These are phyloP conservation scores for Lasioglossum figueresi DNA, from an alignment of 2,888 invertebrate species.

Conservation along the genomic window DNA sequence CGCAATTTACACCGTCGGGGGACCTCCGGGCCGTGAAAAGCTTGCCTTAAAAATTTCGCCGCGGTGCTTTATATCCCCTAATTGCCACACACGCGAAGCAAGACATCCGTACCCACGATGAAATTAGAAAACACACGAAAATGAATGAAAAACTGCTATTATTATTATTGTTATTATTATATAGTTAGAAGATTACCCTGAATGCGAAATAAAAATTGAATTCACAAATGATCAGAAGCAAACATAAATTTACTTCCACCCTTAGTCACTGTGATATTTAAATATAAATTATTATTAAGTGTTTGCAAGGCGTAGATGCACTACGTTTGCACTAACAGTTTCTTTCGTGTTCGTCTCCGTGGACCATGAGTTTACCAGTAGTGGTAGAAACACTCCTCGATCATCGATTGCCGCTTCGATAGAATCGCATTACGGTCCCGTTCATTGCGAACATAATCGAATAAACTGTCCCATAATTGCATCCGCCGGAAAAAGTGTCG, in stretches of 20 bases:
- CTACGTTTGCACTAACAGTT: background rate
- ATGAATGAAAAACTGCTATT: background rate
- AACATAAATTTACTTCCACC: too few species aligned
- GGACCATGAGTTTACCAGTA: background rate
- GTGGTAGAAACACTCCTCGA: background rate
- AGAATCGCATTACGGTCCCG: constrained; percentile 1
- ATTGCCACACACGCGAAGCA: background rate
- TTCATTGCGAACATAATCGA: constrained; percentile 21
- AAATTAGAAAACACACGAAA: background rate
- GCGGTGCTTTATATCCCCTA: background rate
- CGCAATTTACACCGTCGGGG: background rate
- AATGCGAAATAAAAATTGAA: too few species aligned
- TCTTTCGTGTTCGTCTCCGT: too few species aligned
- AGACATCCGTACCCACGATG: background rate
- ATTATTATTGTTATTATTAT: too few species aligned
- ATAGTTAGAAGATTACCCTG: too few species aligned
- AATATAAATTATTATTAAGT: too few species aligned
- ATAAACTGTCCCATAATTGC: constrained; percentile 9
- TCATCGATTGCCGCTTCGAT: constrained; percentile 14
- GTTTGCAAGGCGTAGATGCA: background rate
- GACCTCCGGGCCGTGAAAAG: too few species aligned
- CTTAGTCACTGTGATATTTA: too few species aligned
- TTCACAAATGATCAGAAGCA: too few species aligned
- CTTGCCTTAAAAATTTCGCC: background rate
- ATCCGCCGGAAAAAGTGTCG: constrained; percentile 14